Percentiles rank a stretch among this genome's conserved stretches.
phyloP scores from a whole-genome alignment of 2,113 vertebrate species.

The Oryzias javanicus region DNA sequence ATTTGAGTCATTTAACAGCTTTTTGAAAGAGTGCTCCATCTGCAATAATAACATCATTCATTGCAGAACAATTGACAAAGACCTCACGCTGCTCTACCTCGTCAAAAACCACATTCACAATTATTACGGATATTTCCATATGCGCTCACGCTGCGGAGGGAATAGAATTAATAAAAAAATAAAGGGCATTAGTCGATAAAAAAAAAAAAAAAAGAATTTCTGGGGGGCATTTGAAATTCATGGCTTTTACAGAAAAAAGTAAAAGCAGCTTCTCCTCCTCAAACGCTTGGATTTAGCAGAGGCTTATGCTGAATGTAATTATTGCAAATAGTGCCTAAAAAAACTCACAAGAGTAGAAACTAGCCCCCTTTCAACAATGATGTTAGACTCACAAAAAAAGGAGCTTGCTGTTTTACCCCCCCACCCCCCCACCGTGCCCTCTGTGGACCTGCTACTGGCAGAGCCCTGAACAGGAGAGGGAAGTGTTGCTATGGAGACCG shows the following conservation, averaged over 20 bases:
- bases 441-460: constrained; percentile 74
- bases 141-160: background rate
- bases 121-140: background rate
- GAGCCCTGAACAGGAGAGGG: constrained; percentile 78
- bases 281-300: constrained; percentile 52
- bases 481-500: constrained; percentile 89
- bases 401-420: constrained; percentile 46
- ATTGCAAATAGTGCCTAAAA: constrained; percentile 38
- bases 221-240: constrained; percentile 10
- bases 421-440: constrained; percentile 65
- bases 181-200: background rate
- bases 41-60: constrained; percentile 30
- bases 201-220: background rate
- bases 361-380: constrained; percentile 32
- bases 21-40: constrained; percentile 16
- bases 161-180: too few relatives aligned
- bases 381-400: constrained; percentile 31
- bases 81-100: constrained; percentile 20
- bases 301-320: constrained; percentile 57
- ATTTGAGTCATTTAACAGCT: constrained; percentile 45
- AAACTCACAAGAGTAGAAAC: constrained; percentile 24
- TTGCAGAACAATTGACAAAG: constrained; percentile 16
- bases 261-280: constrained; percentile 54
- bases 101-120: constrained; percentile 28
- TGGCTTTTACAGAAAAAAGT: constrained; percentile 36